Percentiles rank a stretch among this genome's conserved stretches.
These are phyloP conservation scores for Hypena proboscidalis DNA, from an alignment of 2,888 invertebrate genomes.

Conservation along the genomic window DNA sequence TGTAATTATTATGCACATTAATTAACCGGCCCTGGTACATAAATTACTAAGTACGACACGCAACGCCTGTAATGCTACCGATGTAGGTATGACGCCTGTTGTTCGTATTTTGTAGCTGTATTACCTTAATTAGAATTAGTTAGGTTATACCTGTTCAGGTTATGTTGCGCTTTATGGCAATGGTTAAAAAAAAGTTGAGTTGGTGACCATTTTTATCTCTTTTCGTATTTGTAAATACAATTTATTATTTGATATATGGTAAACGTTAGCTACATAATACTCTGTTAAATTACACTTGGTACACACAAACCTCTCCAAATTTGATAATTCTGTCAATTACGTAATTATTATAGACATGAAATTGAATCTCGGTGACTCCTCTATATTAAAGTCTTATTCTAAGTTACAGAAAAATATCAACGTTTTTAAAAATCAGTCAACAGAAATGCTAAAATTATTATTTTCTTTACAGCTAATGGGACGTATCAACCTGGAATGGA, in stretches of 20 bases:
- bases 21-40: constrained; percentile 72
- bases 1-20: constrained; percentile 85
- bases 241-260: too few species aligned
- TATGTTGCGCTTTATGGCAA: not conserved
- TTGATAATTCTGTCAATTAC: too few species aligned
- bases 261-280: too few species aligned
- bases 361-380: too few species aligned
- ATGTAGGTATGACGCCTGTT: constrained; percentile 42
- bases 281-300: too few species aligned
- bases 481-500: constrained; percentile 96
- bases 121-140: constrained; percentile 10
- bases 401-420: too few species aligned
- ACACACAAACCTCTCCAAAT: too few species aligned
- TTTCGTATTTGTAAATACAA: too few species aligned
- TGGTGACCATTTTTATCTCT: constrained; percentile 3
- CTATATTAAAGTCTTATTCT: too few species aligned
- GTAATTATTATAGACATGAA: too few species aligned
- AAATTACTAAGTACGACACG: constrained; percentile 75
- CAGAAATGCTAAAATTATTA: not conserved
- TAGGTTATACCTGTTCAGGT: not conserved
- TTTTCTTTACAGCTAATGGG: constrained; percentile 91
- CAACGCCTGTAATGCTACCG: constrained; percentile 46
- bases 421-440: too few species aligned
- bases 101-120: constrained; percentile 22
- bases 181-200: not conserved